Evolutionary conservation across 2,113 vertebrate genomes (phyloP), one percentile per base, ranked within the genome.

Genomic region (Hippolais icterina): DNA sequence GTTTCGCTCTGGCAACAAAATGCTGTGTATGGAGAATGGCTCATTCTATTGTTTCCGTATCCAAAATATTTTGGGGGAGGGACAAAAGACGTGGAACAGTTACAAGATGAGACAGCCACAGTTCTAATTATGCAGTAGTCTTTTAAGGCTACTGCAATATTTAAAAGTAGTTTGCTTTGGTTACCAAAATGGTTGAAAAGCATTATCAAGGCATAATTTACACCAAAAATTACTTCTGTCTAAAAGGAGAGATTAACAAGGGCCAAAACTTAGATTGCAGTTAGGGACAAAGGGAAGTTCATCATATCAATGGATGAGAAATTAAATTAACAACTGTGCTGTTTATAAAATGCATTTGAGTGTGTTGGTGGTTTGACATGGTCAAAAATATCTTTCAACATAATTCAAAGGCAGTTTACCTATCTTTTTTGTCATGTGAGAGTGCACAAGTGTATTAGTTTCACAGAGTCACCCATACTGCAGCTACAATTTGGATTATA

Each of bases 11-110:
- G 95, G 77, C 69, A 89, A n/a, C 2, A 21, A 93, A 80, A 60
- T 3, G 2, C n/a, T 59, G 61, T 35, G 49, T 72, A 93, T 79
- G 70, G 87, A 87, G 81, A 89, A 89, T 54, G 65, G 72, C 24
- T 94, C 39, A 44, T 76, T 87, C 87, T 91, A 94, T 90, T 95
- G 81, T 96, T 87, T 79, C 37, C 20, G 53, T 60, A 76, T 31
- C 69, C 80, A 93, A 89, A 96, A 82, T 15, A 93, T 75, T 68
- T 44, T 56, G 7, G 8, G 28, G 57, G 31, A 84, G 70, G 78
- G 61, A 49, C 41, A 61, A 66, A 92, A 94, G n/a, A 79, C 10
- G 3, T 46, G 37, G 69, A 90, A 69, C 6, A 25, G 29, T 76
- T 82, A 47, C 74, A 79, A 91, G 78, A 85, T 11, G 7, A 72